Evolutionary conservation across 2,888 invertebrate genomes (phyloP).

Genomic region (Pimpla rufipes): DNA sequence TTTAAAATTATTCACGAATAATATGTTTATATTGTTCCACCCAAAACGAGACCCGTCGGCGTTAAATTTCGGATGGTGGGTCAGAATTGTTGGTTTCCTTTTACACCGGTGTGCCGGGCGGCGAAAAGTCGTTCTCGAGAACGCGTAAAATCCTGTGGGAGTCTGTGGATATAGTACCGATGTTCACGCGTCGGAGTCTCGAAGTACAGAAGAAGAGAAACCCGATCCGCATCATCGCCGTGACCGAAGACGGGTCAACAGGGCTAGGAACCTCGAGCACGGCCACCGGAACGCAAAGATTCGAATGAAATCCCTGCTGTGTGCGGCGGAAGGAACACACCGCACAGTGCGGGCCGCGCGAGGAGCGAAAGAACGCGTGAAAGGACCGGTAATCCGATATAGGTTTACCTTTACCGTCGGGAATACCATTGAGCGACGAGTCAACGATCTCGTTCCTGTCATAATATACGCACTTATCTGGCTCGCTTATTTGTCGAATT

Average conservation of each 20-base stretch:
- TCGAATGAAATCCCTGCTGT: slow-evolving; percentile 52
- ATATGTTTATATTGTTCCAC: no score
- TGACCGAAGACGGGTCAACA: slow-evolving; percentile 70
- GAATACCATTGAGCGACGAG: slow-evolving; percentile 52
- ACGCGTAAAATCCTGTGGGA: background rate
- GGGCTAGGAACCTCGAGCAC: slow-evolving; percentile 61
- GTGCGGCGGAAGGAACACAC: slow-evolving; percentile 48
- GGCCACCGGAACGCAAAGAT: slow-evolving; percentile 56
- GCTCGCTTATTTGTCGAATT: slow-evolving; percentile 54
- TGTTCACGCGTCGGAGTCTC: slow-evolving; percentile 53
- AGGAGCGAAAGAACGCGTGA: slow-evolving; percentile 55
- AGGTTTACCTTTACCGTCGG: slow-evolving; percentile 59
- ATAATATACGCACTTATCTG: slow-evolving; percentile 57
- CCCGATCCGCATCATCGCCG: slow-evolving; percentile 62
- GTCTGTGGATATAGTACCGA: slow-evolving; percentile 21
- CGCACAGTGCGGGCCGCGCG: slow-evolving; percentile 25
- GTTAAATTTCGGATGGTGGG: slow-evolving; percentile 5
- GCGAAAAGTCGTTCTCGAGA: slow-evolving; percentile 7
- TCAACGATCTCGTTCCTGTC: slow-evolving; percentile 67
- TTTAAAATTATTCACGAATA: no score
- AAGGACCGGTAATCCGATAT: slow-evolving; percentile 67
- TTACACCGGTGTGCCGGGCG: slow-evolving; percentile 4
- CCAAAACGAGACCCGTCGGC: background rate
- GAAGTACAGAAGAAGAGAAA: slow-evolving; percentile 63
- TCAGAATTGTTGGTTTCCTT: slow-evolving; percentile 14